Conservation (phyloP, 2,888 invertebrate genomes). For the Acanthosepion pharaonis region DNA sequence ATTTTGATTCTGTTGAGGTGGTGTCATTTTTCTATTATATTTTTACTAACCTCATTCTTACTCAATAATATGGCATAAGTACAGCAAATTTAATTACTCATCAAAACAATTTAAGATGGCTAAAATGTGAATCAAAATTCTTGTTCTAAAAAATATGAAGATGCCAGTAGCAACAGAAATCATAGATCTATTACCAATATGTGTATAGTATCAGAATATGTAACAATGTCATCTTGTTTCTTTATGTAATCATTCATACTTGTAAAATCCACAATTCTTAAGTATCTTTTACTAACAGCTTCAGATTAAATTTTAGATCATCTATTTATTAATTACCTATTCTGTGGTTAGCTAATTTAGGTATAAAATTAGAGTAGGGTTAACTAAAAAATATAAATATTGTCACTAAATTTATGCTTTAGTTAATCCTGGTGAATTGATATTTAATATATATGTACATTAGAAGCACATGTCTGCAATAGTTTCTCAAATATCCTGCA, state of each 20-base stretch:
- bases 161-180: background rate
- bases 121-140: no score
- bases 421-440: background rate
- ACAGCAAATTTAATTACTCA: no score
- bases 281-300: background rate
- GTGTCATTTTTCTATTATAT: no score
- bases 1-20: no score
- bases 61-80: no score
- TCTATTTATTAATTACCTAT: background rate
- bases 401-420: background rate
- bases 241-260: background rate
- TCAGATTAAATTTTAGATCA: background rate
- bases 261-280: no score
- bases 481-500: background rate
- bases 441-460: background rate
- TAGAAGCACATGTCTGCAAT: background rate
- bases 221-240: background rate
- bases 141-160: background rate
- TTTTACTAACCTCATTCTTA: no score
- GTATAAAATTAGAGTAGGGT: background rate
- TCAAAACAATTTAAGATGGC: no score
- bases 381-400: background rate
- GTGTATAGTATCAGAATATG: background rate
- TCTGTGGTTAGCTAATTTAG: background rate
- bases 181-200: background rate